Evolutionary conservation across 2,888 invertebrate species (phyloP), one percentile per base, ranked within the genome.

Genomic region (Agonum fuliginosum): DNA sequence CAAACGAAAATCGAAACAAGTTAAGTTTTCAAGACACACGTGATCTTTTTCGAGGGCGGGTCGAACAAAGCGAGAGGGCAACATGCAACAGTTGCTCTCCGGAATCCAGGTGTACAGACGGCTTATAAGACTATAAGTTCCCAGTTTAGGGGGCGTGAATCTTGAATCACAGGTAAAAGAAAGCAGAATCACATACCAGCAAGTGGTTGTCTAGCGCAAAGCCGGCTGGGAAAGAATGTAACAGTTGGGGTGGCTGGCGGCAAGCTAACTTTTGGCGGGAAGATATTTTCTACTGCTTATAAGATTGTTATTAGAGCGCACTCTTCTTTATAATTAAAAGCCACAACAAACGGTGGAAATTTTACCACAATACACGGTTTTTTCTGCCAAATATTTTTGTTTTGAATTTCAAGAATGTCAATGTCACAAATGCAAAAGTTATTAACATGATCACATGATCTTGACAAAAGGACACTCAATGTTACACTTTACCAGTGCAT

Each of bases 151-250:
- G 58, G 58, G 58, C 58, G 58, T 62, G 14, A 30, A 62, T 14
- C 54, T 24, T 62, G 58, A 62, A 62, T 62, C 58, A 62, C 58
- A 62, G 30, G 58, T 62, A 48, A 48, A 30, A 20, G 48, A 10
- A 19, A 62, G 30, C 58, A 62, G 58, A 62, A 62, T 62, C 58
- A 62, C 58, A 62, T 62, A 62, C 58, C 58, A 62, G 37, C 58
- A 62, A 62, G 58, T 62, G 58, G 58, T 62, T 62, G 58, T 17
- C 27, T 54, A 12, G 27, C 54, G 4, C 12, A 54, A 54, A 54
- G 24, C 4, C 5, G 27, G 27, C 27, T 27, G 27, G 14, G 54
- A n/a, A 24, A 54, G 5, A 8, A 19, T 22, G 1, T 8, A 5
- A 54, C 3, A n/a, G 54, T 54, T 22, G 1, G n/a, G 14, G 14